phyloP scores from a whole-genome alignment of 2,113 vertebrate genomes.

The Monopterus albus region DNA sequence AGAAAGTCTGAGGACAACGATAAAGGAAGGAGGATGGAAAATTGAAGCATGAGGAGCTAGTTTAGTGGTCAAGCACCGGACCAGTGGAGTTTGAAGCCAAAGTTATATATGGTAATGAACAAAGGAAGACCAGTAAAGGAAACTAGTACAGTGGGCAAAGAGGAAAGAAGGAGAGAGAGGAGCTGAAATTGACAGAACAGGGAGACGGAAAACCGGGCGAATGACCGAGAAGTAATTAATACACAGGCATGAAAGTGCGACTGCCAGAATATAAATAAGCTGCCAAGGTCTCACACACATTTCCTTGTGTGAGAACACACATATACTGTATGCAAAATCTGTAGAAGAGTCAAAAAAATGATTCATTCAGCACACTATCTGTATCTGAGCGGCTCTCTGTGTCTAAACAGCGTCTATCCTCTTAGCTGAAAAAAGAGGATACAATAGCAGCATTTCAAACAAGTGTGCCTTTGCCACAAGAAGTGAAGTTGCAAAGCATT shows the following conservation, averaged over 20 bases:
- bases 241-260: conserved; percentile 45
- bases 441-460: conserved; percentile 21
- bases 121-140: background rate
- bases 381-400: conserved; percentile 17
- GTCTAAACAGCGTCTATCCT: conserved; percentile 34
- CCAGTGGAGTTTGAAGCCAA: background rate
- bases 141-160: background rate
- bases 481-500: background rate
- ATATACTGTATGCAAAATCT: conserved; percentile 13
- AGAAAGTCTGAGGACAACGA: background rate
- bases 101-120: conserved; percentile 1
- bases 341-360: conserved; percentile 38
- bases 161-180: background rate
- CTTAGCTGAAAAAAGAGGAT: conserved; percentile 10
- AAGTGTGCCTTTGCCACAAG: background rate
- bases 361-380: conserved; percentile 35
- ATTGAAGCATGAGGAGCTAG: conserved; percentile 3
- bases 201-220: conserved; percentile 17
- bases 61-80: conserved; percentile 9
- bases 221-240: conserved; percentile 57
- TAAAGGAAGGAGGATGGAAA: background rate
- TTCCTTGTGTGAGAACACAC: conserved; percentile 9
- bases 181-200: conserved; percentile 21
- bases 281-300: conserved; percentile 34
- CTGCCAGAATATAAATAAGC: conserved; percentile 54